These are phyloP conservation scores for Coremacera marginata DNA, from an alignment of 2,888 invertebrate species.

Conservation along the genomic window DNA sequence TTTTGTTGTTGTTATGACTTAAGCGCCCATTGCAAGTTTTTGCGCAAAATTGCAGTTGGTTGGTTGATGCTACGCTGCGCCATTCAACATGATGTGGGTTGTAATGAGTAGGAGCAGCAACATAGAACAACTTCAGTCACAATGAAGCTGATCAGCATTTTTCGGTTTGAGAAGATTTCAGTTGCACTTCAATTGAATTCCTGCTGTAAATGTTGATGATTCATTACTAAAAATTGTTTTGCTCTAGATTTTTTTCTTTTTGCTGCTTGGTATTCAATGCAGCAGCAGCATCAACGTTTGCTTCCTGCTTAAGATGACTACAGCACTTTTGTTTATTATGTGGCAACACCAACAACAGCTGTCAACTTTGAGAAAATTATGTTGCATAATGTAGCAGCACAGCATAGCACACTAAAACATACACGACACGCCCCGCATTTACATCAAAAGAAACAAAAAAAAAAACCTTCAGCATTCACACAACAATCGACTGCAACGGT, in stretches of 20 bases:
- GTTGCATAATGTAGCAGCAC: slow-evolving; percentile 5
- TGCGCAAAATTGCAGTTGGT: background rate
- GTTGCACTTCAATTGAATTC: background rate
- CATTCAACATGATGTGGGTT: background rate
- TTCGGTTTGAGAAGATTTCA: slow-evolving; percentile 3
- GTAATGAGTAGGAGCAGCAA: background rate
- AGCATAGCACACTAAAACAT: background rate
- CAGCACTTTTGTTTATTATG: background rate
- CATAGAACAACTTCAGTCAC: background rate
- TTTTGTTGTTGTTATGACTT: background rate
- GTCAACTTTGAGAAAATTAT: slow-evolving; percentile 32
- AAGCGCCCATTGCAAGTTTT: background rate
- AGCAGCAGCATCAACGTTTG: background rate
- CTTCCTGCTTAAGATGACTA: slow-evolving; percentile 21
- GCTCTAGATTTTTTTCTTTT: slow-evolving; percentile 28
- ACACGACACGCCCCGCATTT: slow-evolving; percentile 18
- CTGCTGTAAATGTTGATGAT: background rate
- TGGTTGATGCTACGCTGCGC: background rate
- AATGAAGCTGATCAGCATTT: background rate
- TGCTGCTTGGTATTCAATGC: background rate
- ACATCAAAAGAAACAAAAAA: background rate
- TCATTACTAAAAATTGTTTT: slow-evolving; percentile 11
- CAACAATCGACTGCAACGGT: background rate
- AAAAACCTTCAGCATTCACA: background rate
- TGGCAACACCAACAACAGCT: background rate